These are phyloP conservation scores for Siderastrea siderea DNA, from an alignment of 92 coral and sea anemone genomes.

Conservation along the genomic window DNA sequence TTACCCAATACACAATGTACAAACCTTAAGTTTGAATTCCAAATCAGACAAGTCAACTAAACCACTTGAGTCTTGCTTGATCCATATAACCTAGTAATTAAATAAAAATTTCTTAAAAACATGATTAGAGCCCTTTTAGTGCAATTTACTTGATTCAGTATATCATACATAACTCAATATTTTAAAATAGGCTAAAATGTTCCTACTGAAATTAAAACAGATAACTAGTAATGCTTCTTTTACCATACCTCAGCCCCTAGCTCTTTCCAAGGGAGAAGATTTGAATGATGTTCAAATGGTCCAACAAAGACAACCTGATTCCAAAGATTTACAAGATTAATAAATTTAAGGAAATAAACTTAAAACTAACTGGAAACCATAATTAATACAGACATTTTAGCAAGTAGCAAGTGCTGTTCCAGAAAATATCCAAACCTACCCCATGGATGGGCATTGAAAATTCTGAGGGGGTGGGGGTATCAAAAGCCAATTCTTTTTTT, in stretches of 20 bases:
- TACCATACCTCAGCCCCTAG: conserved; percentile 78
- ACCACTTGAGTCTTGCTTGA: conserved; percentile 79
- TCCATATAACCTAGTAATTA: conserved; percentile 82
- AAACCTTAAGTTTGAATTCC: conserved; percentile 82
- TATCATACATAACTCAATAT: not conserved
- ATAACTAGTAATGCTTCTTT: not conserved
- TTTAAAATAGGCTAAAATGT: not conserved
- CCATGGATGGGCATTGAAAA: too few relatives aligned
- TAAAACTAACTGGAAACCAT: not conserved
- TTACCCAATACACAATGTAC: not conserved
- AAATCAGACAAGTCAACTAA: conserved; percentile 81
- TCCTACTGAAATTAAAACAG: not conserved
- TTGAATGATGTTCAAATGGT: conserved; percentile 98
- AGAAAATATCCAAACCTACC: too few relatives aligned
- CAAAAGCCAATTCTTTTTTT: too few relatives aligned
- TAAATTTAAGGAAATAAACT: not conserved
- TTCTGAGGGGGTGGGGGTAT: too few relatives aligned
- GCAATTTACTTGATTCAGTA: not conserved
- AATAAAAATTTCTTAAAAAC: too few relatives aligned
- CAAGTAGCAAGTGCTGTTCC: too few relatives aligned
- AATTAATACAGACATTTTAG: too few relatives aligned
- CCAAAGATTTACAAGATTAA: not conserved
- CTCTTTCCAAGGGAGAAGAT: conserved; percentile 97
- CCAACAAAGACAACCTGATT: conserved; percentile 93
- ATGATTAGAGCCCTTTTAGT: too few relatives aligned